Evolutionary conservation across 1,140 invertebrate species (phyloP).

Genomic region (Phthorimaea operculella): DNA sequence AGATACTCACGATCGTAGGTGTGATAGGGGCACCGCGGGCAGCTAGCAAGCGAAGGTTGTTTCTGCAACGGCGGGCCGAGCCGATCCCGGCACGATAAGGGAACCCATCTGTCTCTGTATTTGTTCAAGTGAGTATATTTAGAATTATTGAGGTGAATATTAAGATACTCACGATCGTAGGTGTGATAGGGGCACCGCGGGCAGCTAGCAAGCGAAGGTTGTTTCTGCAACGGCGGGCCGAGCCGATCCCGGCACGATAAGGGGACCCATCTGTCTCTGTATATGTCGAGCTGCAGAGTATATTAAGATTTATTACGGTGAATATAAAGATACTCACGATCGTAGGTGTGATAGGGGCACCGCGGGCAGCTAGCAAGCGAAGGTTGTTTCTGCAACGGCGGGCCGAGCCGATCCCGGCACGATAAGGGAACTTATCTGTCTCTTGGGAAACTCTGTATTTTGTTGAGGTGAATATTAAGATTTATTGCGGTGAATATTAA

Average conservation of each 20-base stretch:
- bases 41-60: too few species aligned
- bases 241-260: constrained; percentile 35
- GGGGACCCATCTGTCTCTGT: constrained; percentile 45
- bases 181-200: too few species aligned
- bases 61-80: constrained; percentile 20
- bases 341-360: constrained; percentile 52
- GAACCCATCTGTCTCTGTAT: constrained; percentile 48
- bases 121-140: constrained; percentile 55
- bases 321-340: constrained; percentile 43
- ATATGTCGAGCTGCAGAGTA: too few species aligned
- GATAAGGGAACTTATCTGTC: constrained; percentile 45
- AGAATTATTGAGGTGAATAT: constrained; percentile 37
- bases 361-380: too few species aligned
- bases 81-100: constrained; percentile 35
- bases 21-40: too few species aligned
- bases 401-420: too few species aligned
- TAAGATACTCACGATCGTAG: neutral
- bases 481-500: constrained; percentile 29
- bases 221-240: constrained; percentile 42
- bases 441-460: too few species aligned
- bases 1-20: constrained; percentile 42
- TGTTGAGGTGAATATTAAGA: too few species aligned
- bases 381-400: too few species aligned
- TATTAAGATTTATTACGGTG: too few species aligned
- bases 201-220: constrained; percentile 42